These are phyloP conservation scores for Hypsibius dujardini DNA, from an alignment of 1,140 invertebrate genomes.

Conservation along the genomic window DNA sequence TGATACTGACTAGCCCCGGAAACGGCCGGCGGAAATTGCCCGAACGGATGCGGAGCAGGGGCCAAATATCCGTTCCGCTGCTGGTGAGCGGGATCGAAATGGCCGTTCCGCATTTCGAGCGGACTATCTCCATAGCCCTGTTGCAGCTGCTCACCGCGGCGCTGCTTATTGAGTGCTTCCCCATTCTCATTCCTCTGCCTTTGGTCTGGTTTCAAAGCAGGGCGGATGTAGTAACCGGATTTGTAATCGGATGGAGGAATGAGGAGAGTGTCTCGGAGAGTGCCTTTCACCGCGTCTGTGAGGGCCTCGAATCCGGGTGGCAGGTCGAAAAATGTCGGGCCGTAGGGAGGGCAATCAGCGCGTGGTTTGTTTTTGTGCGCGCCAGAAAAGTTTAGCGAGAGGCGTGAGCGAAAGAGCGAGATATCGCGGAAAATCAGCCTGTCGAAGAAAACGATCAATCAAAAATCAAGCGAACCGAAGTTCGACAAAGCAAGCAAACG, in stretches of 20 bases:
- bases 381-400: not conserved
- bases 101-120: not conserved
- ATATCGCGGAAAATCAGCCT: no score
- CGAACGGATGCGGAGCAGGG: not conserved
- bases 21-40: no score
- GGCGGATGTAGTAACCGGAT: not conserved
- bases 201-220: not conserved
- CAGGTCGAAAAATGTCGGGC: not conserved
- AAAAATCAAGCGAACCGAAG: no score
- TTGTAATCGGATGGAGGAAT: not conserved
- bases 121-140: no score
- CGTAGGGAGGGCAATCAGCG: not conserved
- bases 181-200: not conserved
- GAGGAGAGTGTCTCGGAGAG: not conserved
- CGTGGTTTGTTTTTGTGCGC: not conserved
- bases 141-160: no score
- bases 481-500: no score
- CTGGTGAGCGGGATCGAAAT: not conserved
- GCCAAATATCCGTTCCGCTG: not conserved
- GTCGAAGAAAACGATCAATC: no score
- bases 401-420: not conserved
- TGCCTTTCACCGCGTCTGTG: not conserved
- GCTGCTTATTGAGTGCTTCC: slow-evolving; percentile 8
- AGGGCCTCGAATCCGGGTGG: not conserved
- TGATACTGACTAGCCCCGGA: no score